Conservation (phyloP, 2,113 vertebrate species). For the Crypturellus undulatus region DNA sequence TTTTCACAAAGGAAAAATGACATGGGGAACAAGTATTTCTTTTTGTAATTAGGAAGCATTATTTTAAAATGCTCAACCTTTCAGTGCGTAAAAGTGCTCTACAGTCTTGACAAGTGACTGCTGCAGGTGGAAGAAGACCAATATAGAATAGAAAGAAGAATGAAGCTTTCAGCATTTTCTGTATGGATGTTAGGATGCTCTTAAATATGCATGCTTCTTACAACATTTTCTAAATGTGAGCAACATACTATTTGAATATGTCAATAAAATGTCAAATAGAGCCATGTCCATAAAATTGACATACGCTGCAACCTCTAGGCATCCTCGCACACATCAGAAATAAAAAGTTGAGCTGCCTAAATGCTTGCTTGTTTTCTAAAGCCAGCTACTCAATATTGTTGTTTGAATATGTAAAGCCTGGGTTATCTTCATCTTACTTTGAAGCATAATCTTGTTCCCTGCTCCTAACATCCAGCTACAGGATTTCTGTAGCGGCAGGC, state of each 20-base stretch:
- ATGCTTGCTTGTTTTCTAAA: not conserved
- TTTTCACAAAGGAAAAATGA: not conserved
- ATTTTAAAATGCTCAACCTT: not conserved
- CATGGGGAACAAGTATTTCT: not conserved
- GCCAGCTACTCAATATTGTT: not conserved
- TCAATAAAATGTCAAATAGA: not conserved
- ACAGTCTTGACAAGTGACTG: not conserved
- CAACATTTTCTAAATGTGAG: not conserved
- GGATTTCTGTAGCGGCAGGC: conserved; percentile 48
- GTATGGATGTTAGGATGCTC: not conserved
- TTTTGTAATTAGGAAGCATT: not conserved
- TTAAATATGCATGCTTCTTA: not conserved
- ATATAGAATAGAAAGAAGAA: not conserved
- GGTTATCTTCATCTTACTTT: conserved; percentile 27
- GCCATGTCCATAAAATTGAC: not conserved
- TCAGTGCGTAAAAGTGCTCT: not conserved
- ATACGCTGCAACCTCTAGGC: not conserved
- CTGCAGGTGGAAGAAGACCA: not conserved
- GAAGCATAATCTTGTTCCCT: conserved; percentile 24
- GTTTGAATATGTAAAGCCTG: not conserved
- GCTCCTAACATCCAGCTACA: conserved; percentile 52
- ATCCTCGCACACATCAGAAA: not conserved
- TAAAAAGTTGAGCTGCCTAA: conserved; percentile 8
- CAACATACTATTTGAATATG: not conserved
- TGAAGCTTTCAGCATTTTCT: not conserved